Evolutionary conservation across 2,888 invertebrate species (phyloP).

Genomic region (Tholera decimalis): DNA sequence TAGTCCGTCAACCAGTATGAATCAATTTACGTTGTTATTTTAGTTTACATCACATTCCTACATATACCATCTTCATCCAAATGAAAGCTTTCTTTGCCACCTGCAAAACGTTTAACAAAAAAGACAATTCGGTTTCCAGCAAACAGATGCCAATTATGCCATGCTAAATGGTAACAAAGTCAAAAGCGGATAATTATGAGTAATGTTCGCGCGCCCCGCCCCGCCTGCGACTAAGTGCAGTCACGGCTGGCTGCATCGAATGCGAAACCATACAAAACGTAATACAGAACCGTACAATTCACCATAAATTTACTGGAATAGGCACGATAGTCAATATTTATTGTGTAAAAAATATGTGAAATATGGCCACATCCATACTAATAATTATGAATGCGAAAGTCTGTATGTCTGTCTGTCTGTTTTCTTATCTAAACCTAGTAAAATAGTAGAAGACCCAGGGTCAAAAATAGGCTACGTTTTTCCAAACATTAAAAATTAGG

Average conservation of each 20-base stretch:
- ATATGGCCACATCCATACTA: too few species aligned
- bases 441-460: too few species aligned
- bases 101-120: constrained; percentile 10
- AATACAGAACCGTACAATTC: constrained; percentile 50
- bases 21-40: too few species aligned
- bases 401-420: too few species aligned
- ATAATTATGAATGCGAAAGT: too few species aligned
- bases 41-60: too few species aligned
- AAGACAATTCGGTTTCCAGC: constrained; percentile 16
- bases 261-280: constrained; percentile 65
- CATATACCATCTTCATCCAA: too few species aligned
- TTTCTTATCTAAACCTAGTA: too few species aligned
- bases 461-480: too few species aligned
- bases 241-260: constrained; percentile 55
- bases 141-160: constrained; percentile 53
- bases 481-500: too few species aligned
- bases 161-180: constrained; percentile 60
- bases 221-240: constrained; percentile 72
- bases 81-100: constrained; percentile 5
- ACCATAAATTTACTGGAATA: constrained; percentile 56
- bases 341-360: neutral
- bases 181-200: constrained; percentile 66
- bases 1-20: too few species aligned
- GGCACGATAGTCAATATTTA: constrained; percentile 38
- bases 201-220: constrained; percentile 67